Evolutionary conservation across 2,888 invertebrate genomes (phyloP), one percentile per base, ranked within the genome.

Genomic region (Chrysina gloriosa): DNA sequence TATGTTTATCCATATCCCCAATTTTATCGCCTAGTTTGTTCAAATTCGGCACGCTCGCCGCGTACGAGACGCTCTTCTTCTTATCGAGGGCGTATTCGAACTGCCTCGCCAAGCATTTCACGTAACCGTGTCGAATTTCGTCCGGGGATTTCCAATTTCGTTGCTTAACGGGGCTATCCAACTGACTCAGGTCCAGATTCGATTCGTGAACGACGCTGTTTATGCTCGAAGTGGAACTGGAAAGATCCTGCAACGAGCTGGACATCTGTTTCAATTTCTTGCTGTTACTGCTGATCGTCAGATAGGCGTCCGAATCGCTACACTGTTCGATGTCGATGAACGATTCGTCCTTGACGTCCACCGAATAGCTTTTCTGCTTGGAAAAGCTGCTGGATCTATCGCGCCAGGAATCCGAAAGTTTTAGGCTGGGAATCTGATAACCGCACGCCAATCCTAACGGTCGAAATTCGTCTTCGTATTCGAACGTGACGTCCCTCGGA

Each of bases 91-190:
- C 85, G 72, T 84, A 81, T 73, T 90, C 86, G 73, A 92, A 93
- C 79, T 89, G 91, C 77, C 89, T 89, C 0, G 91, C 86, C 68
- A 93, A 83, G 39, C 89, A 90, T 67, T 89, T 90, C 0, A 92
- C 92, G 79, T 89, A 72, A 0, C 90, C 89, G 16, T 90, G 87
- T 66, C 90, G 83, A 61, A 88, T 89, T 74, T 90, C 90, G 73
- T 90, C 90, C 0, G 91, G 90, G 0, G 90, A 90, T 75, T 88
- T 89, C 90, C 90, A 91, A 16, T 88, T 89, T 73, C 89, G 89
- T 54, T 79, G 78, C 56, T 79, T 79, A 11, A 78, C 72, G 2
- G 80, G 77, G 3, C 78, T 76, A 73, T 81, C 81, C 42, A 82
- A 75, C 63, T 79, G 79, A 68, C 81, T 83, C 34, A 84, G 73